Evolutionary conservation across 2,888 invertebrate species (phyloP).

Genomic region (Pyralis farinalis): DNA sequence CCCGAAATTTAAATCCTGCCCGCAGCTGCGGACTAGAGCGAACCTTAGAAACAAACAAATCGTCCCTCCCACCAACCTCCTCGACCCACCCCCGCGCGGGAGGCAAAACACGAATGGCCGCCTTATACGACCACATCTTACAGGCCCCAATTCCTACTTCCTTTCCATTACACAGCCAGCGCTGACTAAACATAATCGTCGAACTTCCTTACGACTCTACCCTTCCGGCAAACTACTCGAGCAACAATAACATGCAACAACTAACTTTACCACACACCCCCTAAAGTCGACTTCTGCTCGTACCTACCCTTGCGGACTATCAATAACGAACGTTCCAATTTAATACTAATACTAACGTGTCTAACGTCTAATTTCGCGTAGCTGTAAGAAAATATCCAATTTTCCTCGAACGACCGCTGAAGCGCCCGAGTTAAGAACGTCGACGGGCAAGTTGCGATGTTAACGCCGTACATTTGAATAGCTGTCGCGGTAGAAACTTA

Average conservation of each 20-base stretch:
- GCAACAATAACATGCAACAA: slow-evolving; percentile 32
- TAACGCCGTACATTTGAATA: slow-evolving; percentile 70
- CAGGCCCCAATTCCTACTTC: slow-evolving; percentile 79
- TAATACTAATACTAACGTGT: slow-evolving; percentile 26
- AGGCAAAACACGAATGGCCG: slow-evolving; percentile 50
- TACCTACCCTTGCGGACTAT: slow-evolving; percentile 29
- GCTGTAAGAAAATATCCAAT: slow-evolving; percentile 56
- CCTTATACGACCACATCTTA: slow-evolving; percentile 79
- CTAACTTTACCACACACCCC: slow-evolving; percentile 39
- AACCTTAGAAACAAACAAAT: slow-evolving; percentile 78
- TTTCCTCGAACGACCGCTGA: slow-evolving; percentile 72
- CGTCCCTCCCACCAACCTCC: slow-evolving; percentile 38
- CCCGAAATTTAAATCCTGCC: slow-evolving; percentile 63
- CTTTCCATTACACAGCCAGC: slow-evolving; percentile 75
- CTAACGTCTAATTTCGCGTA: slow-evolving; percentile 38
- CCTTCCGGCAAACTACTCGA: slow-evolving; percentile 68
- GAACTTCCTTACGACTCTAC: slow-evolving; percentile 80
- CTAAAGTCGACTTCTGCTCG: slow-evolving; percentile 37
- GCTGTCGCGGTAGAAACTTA: slow-evolving; percentile 73
- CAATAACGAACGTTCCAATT: slow-evolving; percentile 32
- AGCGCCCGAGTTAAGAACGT: slow-evolving; percentile 77
- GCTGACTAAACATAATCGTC: slow-evolving; percentile 80
- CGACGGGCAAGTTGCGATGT: slow-evolving; percentile 72
- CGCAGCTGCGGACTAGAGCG: slow-evolving; percentile 63
- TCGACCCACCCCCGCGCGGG: slow-evolving; percentile 21